Evolutionary conservation across 2,113 vertebrate species (phyloP).

Genomic region (Phalacrocorax carbo): DNA sequence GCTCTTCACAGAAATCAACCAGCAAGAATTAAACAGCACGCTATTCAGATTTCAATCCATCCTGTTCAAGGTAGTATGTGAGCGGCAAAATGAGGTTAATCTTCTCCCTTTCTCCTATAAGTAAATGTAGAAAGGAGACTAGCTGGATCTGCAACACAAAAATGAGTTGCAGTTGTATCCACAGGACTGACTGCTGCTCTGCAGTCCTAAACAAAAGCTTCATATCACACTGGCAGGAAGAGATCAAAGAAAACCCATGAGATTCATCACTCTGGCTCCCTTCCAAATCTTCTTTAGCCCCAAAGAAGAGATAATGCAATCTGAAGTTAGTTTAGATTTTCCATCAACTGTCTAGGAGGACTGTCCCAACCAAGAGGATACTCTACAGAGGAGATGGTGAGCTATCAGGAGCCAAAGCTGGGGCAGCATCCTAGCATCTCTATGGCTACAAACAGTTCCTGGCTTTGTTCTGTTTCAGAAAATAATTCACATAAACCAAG

Average conservation of each 20-base stretch:
- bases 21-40: not conserved
- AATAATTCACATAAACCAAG: not conserved
- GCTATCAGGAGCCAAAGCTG: not conserved
- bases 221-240: not conserved
- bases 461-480: not conserved
- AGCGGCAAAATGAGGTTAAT: not conserved
- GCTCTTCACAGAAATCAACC: not conserved
- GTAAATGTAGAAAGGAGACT: not conserved
- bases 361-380: not conserved
- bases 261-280: not conserved
- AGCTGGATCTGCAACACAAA: not conserved
- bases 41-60: not conserved
- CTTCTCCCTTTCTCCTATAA: not conserved
- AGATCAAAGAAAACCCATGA: not conserved
- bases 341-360: not conserved
- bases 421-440: not conserved
- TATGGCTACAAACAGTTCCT: not conserved
- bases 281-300: not conserved
- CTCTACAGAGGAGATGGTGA: not conserved
- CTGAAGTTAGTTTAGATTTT: not conserved
- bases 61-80: not conserved
- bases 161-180: not conserved
- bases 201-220: not conserved
- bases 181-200: not conserved
- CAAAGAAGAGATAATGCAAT: not conserved